phyloP scores from a whole-genome alignment of 2,888 invertebrate species.

The Calameuta filiformis region DNA sequence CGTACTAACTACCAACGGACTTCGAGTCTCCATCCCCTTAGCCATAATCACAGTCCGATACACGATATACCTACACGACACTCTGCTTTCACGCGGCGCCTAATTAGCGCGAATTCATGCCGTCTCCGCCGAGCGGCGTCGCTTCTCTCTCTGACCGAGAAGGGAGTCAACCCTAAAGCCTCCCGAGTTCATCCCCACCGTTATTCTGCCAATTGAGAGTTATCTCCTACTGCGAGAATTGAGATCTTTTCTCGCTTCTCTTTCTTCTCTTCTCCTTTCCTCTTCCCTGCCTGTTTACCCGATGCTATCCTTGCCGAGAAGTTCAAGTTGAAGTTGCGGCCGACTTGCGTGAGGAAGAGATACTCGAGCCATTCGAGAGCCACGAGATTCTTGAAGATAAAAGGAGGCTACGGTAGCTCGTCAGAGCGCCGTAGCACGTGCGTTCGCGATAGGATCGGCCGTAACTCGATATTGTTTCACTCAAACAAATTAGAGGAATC shows the following conservation, averaged over 20 bases:
- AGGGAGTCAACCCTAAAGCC: slow-evolving; percentile 12
- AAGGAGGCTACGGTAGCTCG: slow-evolving; percentile 47
- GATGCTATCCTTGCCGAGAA: background rate
- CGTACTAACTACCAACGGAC: slow-evolving; percentile 16
- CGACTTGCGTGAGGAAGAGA: background rate
- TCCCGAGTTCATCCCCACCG: slow-evolving; percentile 13
- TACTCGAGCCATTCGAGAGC: background rate
- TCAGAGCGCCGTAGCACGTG: slow-evolving; percentile 53
- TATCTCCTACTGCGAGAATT: background rate
- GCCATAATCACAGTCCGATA: slow-evolving; percentile 51
- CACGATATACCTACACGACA: slow-evolving; percentile 42
- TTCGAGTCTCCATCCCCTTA: slow-evolving; percentile 34
- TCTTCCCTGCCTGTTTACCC: background rate
- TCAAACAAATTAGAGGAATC: slow-evolving; percentile 62
- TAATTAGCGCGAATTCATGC: slow-evolving; percentile 43
- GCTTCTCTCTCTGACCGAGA: background rate
- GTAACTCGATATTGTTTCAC: slow-evolving; percentile 65
- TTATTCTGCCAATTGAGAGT: slow-evolving; percentile 4
- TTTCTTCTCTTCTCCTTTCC: background rate
- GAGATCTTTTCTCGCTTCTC: background rate
- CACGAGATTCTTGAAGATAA: slow-evolving; percentile 50
- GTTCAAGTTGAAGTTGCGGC: background rate
- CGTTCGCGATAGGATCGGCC: slow-evolving; percentile 56
- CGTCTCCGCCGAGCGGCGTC: background rate
- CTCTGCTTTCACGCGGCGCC: slow-evolving; percentile 52